Conservation (phyloP, 1,140 invertebrate species). For the Macrosteles quadrilineatus region DNA sequence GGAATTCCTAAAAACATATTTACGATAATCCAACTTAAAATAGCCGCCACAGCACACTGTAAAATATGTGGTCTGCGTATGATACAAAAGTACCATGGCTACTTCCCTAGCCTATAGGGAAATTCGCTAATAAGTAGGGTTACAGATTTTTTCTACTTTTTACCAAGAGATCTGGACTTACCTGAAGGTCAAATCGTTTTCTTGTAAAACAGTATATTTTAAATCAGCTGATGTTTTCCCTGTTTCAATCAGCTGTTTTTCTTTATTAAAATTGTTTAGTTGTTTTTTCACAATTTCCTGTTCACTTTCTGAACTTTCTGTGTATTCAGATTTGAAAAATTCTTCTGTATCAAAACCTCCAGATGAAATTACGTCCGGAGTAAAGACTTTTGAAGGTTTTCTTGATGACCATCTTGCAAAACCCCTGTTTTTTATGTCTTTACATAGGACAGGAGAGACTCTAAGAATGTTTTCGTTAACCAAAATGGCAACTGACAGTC, state of each 20-base stretch:
- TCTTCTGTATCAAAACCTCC: background rate
- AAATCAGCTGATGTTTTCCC: background rate
- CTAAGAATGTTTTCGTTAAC: background rate
- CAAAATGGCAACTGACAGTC: background rate
- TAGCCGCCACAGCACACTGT: no score
- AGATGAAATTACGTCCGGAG: background rate
- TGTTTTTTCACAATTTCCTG: background rate
- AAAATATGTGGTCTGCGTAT: no score
- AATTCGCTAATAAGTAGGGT: no score
- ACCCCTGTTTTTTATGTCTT: background rate
- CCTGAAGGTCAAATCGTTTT: background rate
- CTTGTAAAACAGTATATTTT: background rate
- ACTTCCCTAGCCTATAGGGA: no score
- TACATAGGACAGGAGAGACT: background rate
- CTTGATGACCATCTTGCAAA: background rate
- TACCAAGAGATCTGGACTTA: no score
- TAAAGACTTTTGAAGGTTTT: slow-evolving; percentile 3
- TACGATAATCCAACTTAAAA: no score
- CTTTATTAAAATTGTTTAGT: background rate
- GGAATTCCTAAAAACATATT: no score
- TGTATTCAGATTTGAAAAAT: slow-evolving; percentile 4
- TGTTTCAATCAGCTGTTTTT: background rate
- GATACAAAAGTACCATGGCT: no score
- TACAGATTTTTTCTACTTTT: no score
- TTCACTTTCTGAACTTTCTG: background rate